A percentile compares a stretch with the other conserved stretches of the same genome.
These are phyloP conservation scores for Addax nasomaculatus DNA, from an alignment of 2,113 vertebrate genomes.

Conservation along the genomic window DNA sequence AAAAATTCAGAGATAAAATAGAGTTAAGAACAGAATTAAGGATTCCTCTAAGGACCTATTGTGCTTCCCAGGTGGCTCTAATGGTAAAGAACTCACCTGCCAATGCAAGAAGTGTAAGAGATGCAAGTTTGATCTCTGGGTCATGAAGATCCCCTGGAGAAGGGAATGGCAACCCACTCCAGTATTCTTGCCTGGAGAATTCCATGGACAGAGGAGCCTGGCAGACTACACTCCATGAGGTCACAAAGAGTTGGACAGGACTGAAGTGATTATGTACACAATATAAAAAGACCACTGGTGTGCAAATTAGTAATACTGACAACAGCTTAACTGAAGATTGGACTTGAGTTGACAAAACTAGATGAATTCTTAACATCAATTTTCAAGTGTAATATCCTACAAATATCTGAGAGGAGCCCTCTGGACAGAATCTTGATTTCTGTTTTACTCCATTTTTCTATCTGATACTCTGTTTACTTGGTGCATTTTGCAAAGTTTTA, in stretches of 20 bases:
- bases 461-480: background rate
- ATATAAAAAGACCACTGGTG: background rate
- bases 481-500: background rate
- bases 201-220: background rate
- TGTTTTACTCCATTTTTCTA: background rate
- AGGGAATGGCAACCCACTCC: background rate
- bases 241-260: background rate
- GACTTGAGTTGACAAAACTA: background rate
- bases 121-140: background rate
- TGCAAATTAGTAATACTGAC: background rate
- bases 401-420: background rate
- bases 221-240: background rate
- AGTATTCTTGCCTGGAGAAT: background rate
- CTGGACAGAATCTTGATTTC: background rate
- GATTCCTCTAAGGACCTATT: background rate
- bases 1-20: background rate
- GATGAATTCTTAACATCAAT: background rate
- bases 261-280: background rate
- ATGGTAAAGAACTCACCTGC: background rate
- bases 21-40: background rate
- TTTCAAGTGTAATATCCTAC: background rate
- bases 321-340: background rate
- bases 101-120: background rate
- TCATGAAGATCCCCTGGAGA: background rate
- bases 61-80: background rate